Conservation (phyloP, 2,113 vertebrate species). For the Trogon melanurus region DNA sequence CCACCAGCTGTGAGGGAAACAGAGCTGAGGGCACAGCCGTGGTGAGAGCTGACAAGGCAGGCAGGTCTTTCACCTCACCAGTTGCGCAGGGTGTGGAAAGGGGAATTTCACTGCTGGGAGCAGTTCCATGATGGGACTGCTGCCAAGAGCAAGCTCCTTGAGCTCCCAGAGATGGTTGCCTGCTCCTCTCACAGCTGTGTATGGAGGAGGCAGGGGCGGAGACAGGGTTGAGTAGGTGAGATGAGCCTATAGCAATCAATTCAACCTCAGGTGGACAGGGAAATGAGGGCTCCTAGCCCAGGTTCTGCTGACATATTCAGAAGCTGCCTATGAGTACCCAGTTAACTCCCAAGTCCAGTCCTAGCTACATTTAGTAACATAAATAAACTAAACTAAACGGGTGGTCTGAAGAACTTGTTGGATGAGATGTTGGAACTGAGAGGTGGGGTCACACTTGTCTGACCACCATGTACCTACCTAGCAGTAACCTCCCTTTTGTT, state of each 20-base stretch:
- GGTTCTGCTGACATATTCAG: neutral
- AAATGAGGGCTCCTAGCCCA: neutral
- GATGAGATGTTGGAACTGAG: neutral
- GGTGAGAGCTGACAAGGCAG: neutral
- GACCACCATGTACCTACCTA: neutral
- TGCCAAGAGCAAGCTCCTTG: neutral
- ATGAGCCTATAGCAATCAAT: neutral
- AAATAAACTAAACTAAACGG: neutral
- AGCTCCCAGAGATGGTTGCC: rapidly evolving
- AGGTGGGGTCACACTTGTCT: neutral
- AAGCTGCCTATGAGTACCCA: neutral
- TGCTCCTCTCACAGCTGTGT: neutral
- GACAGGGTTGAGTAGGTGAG: neutral
- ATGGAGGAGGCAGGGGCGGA: neutral
- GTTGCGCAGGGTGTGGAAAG: rapidly evolving
- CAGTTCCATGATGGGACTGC: rapidly evolving
- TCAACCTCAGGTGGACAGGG: neutral
- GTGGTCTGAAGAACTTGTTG: neutral
- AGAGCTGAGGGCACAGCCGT: neutral
- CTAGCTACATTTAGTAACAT: neutral
- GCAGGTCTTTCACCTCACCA: neutral
- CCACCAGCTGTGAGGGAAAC: neutral
- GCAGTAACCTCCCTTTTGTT: neutral
- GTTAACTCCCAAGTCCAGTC: neutral
- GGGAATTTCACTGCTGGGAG: neutral